These are phyloP conservation scores for Macrostomum lignano DNA, from an alignment of 1,140 invertebrate species.

Conservation along the genomic window DNA sequence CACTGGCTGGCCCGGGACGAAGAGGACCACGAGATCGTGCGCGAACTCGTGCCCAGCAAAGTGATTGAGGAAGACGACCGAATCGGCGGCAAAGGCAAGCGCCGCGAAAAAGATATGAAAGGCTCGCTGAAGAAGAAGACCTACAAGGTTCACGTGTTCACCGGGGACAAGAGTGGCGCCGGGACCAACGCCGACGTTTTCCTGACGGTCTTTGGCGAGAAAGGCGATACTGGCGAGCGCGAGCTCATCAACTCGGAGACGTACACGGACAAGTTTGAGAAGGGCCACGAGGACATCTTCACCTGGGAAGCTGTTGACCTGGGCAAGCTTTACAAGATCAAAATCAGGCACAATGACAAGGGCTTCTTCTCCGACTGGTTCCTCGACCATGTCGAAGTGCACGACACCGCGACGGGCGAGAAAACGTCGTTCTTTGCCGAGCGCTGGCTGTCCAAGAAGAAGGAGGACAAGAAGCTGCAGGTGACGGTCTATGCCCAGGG, in stretches of 20 bases:
- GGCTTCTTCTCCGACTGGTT: slow-evolving; percentile 20
- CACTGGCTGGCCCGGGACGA: slow-evolving; percentile 23
- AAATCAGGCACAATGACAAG: slow-evolving; percentile 25
- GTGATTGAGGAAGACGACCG: no score
- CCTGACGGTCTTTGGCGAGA: slow-evolving; percentile 19
- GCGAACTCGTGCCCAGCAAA: slow-evolving; percentile 21
- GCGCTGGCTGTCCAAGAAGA: slow-evolving; percentile 26
- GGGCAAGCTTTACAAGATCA: slow-evolving; percentile 22
- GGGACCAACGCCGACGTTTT: slow-evolving; percentile 25
- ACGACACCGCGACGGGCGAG: slow-evolving; percentile 11
- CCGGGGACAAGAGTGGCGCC: slow-evolving; percentile 14
- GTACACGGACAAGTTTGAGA: slow-evolving; percentile 26
- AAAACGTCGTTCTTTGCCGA: slow-evolving; percentile 24
- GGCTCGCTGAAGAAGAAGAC: slow-evolving; percentile 14
- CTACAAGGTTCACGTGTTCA: slow-evolving; percentile 20
- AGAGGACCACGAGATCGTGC: slow-evolving; percentile 19
- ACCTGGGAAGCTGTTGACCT: slow-evolving; percentile 17
- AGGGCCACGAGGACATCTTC: slow-evolving; percentile 11
- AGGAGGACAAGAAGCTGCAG: slow-evolving; percentile 26
- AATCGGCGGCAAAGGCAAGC: slow-evolving; percentile 17
- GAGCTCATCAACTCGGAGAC: slow-evolving; percentile 22
- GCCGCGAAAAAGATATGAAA: slow-evolving; percentile 12
- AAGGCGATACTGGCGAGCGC: slow-evolving; percentile 23
- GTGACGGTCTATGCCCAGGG: slow-evolving; percentile 24
- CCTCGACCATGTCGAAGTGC: slow-evolving; percentile 19